Evolutionary conservation across 2,797 vertebrate genomes (phyloP), one percentile per base, ranked within the genome.

Genomic region (Cyprinodon diabolis): DNA sequence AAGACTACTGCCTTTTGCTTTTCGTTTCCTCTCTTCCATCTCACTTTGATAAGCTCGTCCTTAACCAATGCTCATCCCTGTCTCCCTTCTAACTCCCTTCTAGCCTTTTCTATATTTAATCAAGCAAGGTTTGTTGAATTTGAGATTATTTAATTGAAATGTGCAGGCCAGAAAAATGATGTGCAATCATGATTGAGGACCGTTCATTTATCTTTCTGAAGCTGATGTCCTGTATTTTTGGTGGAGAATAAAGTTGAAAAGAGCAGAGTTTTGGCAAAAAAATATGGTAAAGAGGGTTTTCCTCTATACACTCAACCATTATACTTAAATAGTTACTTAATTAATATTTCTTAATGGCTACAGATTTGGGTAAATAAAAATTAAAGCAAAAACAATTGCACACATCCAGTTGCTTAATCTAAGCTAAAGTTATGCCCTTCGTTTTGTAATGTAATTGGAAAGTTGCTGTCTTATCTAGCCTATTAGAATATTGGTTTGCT

Each of bases 31-130:
- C 82, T 87, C 80, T n/a, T 81, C 75, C 80, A 69, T 49, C 66
- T 72, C 74, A 11, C 67, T 82, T 73, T 77, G 43, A 65, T 85
- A 68, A 63, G 67, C 47, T 85, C 76, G 70, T 80, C 79, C 75
- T 76, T 70, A 88, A 65, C 72, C 9, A 30, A 72, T 77, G 66
- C 78, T 85, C 67, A 56, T 78, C 73, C 78, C 82, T 67, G 71
- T 76, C 68, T 60, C 70, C 77, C 47, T 1, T 80, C 73, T 66
- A 73, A 81, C 74, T 77, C 74, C 78, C 71, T 75, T 80, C 73
- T 62, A 79, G 76, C 58, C 82, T 87, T 81, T 91, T 90, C 87
- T 91, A 86, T 89, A 90, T 94, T 86, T 88, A 89, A 91, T 91
- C 87, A 91, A 84, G 62, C 72, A 56, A 69, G 35, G 85, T 88